phyloP scores from a whole-genome alignment of 2,888 invertebrate species.

The Chesias legatella region DNA sequence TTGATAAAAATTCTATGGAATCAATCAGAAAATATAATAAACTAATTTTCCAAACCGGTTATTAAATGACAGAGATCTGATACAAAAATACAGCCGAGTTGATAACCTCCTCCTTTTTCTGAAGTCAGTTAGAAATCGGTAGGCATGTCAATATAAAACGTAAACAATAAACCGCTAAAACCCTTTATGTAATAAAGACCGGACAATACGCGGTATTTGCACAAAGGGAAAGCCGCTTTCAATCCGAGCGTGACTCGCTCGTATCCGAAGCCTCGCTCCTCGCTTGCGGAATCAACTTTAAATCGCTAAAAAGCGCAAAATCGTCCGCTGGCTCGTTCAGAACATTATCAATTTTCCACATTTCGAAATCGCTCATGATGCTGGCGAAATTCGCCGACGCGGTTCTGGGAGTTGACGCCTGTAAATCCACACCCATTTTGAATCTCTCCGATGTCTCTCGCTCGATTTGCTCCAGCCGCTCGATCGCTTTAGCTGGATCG shows the following conservation, averaged over 20 bases:
- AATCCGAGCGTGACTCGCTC: slow-evolving; percentile 29
- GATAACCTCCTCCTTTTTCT: no score
- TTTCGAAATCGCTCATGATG: slow-evolving; percentile 38
- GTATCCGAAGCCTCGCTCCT: slow-evolving; percentile 22
- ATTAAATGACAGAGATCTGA: no score
- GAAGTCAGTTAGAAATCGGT: no score
- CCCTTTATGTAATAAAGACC: no score
- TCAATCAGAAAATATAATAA: no score
- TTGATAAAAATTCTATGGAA: no score
- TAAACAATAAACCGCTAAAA: no score
- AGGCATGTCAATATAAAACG: no score
- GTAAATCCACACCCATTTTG: slow-evolving; percentile 28
- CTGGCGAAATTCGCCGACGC: slow-evolving; percentile 24
- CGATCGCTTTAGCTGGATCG: slow-evolving; percentile 58
- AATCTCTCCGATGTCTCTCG: slow-evolving; percentile 60
- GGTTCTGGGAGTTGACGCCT: not conserved
- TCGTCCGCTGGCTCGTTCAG: slow-evolving; percentile 24
- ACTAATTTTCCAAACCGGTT: no score
- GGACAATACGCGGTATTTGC: not conserved
- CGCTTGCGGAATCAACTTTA: slow-evolving; percentile 13
- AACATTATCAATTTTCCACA: slow-evolving; percentile 33
- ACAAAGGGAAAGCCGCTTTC: slow-evolving; percentile 23
- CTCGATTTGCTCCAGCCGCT: slow-evolving; percentile 66
- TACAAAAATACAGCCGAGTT: no score
- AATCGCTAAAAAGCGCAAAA: slow-evolving; percentile 25